Conservation (phyloP, 1,140 invertebrate genomes). For the Globodera rostochiensis region DNA sequence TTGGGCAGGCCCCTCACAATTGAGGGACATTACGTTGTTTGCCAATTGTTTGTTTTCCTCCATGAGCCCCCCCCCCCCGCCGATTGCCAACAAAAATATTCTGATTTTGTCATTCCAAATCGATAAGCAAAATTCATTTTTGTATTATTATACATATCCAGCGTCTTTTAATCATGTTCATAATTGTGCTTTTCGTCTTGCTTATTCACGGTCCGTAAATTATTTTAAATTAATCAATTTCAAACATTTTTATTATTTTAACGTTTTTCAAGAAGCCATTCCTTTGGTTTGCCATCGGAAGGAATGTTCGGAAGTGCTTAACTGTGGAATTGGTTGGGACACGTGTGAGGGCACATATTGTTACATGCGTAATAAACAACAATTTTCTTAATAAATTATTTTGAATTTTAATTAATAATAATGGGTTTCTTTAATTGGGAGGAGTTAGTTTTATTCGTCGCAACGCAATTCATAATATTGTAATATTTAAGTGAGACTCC, state of each 20-base stretch:
- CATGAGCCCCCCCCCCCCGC: neutral
- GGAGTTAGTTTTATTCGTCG: too few species aligned
- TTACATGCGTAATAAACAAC: constrained; percentile 1
- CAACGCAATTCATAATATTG: too few species aligned
- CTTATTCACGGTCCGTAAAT: too few species aligned
- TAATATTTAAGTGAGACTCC: constrained; percentile 3
- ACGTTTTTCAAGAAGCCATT: neutral
- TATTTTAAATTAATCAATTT: too few species aligned
- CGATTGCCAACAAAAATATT: neutral
- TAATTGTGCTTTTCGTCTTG: too few species aligned
- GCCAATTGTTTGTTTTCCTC: neutral
- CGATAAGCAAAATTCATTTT: too few species aligned
- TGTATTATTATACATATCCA: too few species aligned
- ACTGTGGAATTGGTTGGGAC: constrained; percentile 19
- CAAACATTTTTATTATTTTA: neutral
- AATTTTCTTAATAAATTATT: constrained; percentile 1
- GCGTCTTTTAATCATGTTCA: too few species aligned
- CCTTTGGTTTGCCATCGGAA: constrained; percentile 26
- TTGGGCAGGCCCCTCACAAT: too few species aligned
- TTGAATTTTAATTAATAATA: neutral
- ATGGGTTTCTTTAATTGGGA: neutral
- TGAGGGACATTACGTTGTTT: neutral
- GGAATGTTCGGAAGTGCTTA: constrained; percentile 11
- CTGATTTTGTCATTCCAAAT: neutral
- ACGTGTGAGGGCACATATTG: constrained; percentile 20